phyloP scores from a whole-genome alignment of 1,140 invertebrate species.

The Musca vetustissima region DNA sequence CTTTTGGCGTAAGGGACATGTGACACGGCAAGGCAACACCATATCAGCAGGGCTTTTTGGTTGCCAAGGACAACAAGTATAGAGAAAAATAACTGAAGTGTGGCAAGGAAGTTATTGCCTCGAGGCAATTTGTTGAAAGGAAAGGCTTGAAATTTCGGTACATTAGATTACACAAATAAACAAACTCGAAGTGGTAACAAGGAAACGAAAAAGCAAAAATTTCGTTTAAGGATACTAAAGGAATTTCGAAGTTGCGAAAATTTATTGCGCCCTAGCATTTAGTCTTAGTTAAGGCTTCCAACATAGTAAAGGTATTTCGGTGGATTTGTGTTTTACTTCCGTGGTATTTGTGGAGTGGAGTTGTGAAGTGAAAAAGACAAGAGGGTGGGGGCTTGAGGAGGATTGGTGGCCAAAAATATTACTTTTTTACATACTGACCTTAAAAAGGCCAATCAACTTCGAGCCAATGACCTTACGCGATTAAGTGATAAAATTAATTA shows the following conservation, averaged over 20 bases:
- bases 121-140: no score
- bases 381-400: neutral
- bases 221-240: neutral
- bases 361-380: neutral
- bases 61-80: no score
- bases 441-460: neutral
- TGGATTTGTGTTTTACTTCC: no score
- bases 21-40: no score
- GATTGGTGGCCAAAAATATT: constrained; percentile 5
- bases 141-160: neutral
- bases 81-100: no score
- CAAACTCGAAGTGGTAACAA: neutral
- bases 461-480: no score
- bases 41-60: no score
- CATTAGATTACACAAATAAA: neutral
- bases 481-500: neutral
- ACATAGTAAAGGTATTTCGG: constrained; percentile 11
- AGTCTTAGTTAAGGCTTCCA: constrained; percentile 11
- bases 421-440: neutral
- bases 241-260: constrained; percentile 1
- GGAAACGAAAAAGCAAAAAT: constrained; percentile 6
- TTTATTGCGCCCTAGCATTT: neutral
- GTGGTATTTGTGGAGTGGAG: neutral
- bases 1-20: no score
- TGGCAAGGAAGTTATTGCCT: no score